phyloP scores from a whole-genome alignment of 2,888 invertebrate species.

The Chironomus tentans region DNA sequence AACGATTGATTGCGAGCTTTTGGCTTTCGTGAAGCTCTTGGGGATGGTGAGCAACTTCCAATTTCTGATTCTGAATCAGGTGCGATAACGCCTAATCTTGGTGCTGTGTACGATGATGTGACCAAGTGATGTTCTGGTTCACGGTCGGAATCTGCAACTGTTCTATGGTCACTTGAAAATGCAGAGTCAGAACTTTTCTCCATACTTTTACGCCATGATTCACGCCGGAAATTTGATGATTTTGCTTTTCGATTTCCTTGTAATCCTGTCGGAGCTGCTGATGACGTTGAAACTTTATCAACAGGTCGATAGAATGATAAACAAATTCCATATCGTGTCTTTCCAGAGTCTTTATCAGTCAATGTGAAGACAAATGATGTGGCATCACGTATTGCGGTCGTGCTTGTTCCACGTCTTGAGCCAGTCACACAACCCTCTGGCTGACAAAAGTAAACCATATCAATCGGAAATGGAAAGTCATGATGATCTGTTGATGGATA shows the following conservation, averaged over 20 bases:
- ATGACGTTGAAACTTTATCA: constrained; percentile 50
- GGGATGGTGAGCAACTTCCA: constrained; percentile 78
- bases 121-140: constrained; percentile 68
- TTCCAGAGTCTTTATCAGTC: constrained; percentile 97
- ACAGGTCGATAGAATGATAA: constrained; percentile 96
- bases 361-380: constrained; percentile 96
- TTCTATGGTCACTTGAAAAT: constrained; percentile 91
- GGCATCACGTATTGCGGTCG: constrained; percentile 67
- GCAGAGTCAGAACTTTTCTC: constrained; percentile 88
- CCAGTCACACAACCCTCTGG: constrained; percentile 96
- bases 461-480: constrained; percentile 93
- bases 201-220: constrained; percentile 87
- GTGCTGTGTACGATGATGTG: constrained; percentile 45
- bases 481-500: constrained; percentile 93
- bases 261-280: constrained; percentile 28
- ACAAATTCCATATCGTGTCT: constrained; percentile 92
- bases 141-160: constrained; percentile 83
- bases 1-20: constrained; percentile 84
- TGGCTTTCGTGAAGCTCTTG: constrained; percentile 71
- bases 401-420: constrained; percentile 48
- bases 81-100: constrained; percentile 54
- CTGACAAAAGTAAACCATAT: constrained; percentile 99
- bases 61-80: constrained; percentile 75
- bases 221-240: constrained; percentile 60
- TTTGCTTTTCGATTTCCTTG: constrained; percentile 38